Evolutionary conservation across 2,888 invertebrate genomes (phyloP), one percentile per base, ranked within the genome.

Genomic region (Crepidodera aurea): DNA sequence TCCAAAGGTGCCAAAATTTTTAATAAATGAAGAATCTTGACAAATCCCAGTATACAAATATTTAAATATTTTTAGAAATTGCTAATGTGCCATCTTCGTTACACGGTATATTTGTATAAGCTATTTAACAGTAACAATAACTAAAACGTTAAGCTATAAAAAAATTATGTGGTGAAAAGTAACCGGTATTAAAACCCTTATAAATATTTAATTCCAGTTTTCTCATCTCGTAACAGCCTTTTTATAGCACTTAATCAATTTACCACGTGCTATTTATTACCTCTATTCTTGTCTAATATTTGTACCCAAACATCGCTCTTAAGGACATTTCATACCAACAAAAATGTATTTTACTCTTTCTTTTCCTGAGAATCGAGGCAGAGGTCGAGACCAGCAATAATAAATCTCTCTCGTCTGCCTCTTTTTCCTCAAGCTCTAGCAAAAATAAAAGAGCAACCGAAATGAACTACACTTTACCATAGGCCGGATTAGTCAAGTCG

Each of bases 251-350:
- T 54, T 54, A 29, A 54, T 54, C 54, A 54, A 54, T 42, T 44
- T 44, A 54, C 18, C 54, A 44, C 42, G 19, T 54, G 16, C 27
- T 44, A 54, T 54, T 54, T 54, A 54, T 54, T 27, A 13, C 37
- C 54, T 8, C 18, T 37, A 42, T 54, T 42, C 44, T 54, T 54
- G 54, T 54, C 57, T 58, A 57, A 57, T 57, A 57, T 39, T 39
- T 57, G 48, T 50, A 48, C 37, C 34, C 13, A 37, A 57, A 48
- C 34, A 34, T 37, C 37, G 56, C 15, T 46, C 37, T 48, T 32
- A 25, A 22, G 25, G 34, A 46, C 50, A 57, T 57, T 57, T 50
- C 18, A 48, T 50, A 57, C 39, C 39, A 46, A 57, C 54, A 54
- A 54, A 54, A 54, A 54, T 54, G 54, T 27, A 54, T 54, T 44